Evolutionary conservation across 2,113 vertebrate species (phyloP).

Genomic region (Tyto alba): DNA sequence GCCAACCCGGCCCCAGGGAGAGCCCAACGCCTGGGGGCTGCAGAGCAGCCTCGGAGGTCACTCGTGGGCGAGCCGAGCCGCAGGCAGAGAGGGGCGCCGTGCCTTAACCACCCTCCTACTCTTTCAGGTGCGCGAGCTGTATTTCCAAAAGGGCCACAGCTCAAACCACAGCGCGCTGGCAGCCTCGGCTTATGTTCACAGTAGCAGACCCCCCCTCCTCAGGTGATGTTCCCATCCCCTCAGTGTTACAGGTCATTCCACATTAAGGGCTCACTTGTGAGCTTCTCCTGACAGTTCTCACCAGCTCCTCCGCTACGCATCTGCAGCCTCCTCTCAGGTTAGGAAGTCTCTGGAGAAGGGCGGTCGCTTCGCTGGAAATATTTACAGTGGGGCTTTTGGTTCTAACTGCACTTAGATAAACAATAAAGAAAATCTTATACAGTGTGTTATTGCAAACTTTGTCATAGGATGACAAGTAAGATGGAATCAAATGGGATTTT

Average conservation of each 20-base stretch:
- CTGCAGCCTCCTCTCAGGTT: not conserved
- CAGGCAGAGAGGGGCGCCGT: rapidly evolving
- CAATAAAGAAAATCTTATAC: not conserved
- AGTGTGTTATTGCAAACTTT: not conserved
- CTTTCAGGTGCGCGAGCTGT: not conserved
- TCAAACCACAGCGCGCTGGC: not conserved
- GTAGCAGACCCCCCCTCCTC: not conserved
- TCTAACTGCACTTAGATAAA: not conserved
- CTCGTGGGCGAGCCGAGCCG: not conserved
- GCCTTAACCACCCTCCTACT: not conserved
- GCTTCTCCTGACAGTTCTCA: not conserved
- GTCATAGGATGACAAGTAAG: not conserved
- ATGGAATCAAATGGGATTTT: not conserved
- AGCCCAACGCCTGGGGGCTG: rapidly evolving
- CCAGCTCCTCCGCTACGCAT: not conserved
- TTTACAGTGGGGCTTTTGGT: not conserved
- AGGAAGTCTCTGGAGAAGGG: not conserved
- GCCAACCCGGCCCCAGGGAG: not conserved
- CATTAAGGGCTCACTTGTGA: not conserved
- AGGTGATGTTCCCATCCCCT: not conserved
- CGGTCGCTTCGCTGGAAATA: not conserved
- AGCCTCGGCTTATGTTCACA: not conserved
- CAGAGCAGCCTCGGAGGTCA: not conserved
- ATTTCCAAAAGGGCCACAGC: not conserved
- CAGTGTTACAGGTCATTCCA: not conserved